Percentiles rank a stretch among this genome's conserved stretches.
phyloP scores from a whole-genome alignment of 2,888 invertebrate genomes.

The Ophion ellenae region DNA sequence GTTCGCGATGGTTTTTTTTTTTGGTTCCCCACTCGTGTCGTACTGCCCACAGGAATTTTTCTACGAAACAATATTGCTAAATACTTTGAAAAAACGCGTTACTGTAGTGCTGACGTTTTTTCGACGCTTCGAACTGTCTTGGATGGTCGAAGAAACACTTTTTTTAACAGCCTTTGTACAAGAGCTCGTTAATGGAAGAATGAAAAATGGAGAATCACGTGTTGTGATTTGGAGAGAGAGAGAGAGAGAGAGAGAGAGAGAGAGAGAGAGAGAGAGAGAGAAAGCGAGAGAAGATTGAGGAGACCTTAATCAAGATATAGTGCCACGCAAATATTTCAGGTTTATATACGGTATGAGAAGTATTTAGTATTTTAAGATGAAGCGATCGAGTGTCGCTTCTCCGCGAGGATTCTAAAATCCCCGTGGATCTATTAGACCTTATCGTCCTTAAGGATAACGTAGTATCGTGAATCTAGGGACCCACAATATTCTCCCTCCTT shows the following conservation, averaged over 20 bases:
- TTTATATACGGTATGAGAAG: conserved; percentile 65
- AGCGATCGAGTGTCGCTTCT: conserved; percentile 56
- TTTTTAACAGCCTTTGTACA: conserved; percentile 70
- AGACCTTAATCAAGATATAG: conserved; percentile 65
- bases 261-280: conserved; percentile 17
- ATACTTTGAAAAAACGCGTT: conserved; percentile 57
- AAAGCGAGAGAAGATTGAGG: conserved; percentile 31
- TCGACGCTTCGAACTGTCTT: conserved; percentile 52
- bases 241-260: conserved; percentile 35
- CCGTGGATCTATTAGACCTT: conserved; percentile 70
- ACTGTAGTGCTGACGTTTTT: conserved; percentile 51
- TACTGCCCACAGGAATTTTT: conserved; percentile 40
- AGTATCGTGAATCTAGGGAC: conserved; percentile 72
- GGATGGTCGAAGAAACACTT: conserved; percentile 66
- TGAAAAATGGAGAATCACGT: conserved; percentile 45
- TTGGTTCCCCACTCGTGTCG: conserved; percentile 35
- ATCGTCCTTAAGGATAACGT: conserved; percentile 67
- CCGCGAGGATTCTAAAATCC: conserved; percentile 66
- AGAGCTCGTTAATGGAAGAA: conserved; percentile 59
- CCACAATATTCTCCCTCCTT: conserved; percentile 67
- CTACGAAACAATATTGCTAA: conserved; percentile 45
- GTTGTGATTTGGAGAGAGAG: conserved; percentile 32
- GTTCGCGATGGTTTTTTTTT: neutral
- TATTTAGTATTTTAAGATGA: conserved; percentile 66
- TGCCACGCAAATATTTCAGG: conserved; percentile 72